phyloP scores from a whole-genome alignment of 2,797 vertebrate genomes.

The Rhinogobio ventralis region DNA sequence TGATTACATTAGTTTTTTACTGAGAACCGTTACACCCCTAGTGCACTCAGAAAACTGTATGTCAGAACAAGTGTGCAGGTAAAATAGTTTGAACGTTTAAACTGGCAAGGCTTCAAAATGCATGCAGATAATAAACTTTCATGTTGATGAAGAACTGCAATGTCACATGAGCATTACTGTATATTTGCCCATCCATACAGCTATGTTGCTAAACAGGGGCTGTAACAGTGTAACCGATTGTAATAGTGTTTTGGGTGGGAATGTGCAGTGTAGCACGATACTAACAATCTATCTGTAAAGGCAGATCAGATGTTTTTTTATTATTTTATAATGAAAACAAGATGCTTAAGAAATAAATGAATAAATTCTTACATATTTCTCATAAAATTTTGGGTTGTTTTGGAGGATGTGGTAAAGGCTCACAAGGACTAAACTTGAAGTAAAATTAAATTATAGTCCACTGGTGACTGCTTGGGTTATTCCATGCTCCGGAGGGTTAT shows the following conservation, averaged over 20 bases:
- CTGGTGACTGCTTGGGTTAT: conserved; percentile 15
- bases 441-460: conserved; percentile 31
- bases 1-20: too few species aligned
- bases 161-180: too few species aligned
- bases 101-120: not conserved
- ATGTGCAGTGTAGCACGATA: too few species aligned
- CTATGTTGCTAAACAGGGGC: too few species aligned
- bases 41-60: not conserved
- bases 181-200: too few species aligned
- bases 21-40: too few species aligned
- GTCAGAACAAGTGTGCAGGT: not conserved
- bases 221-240: too few species aligned
- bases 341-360: not conserved
- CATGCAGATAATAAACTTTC: not conserved
- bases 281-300: too few species aligned
- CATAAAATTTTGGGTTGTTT: not conserved
- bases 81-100: not conserved
- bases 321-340: conserved; percentile 2
- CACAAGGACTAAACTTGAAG: conserved; percentile 18
- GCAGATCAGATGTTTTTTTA: not conserved
- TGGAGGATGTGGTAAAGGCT: conserved; percentile 3
- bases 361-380: not conserved
- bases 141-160: not conserved
- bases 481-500: conserved; percentile 21
- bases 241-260: too few species aligned